phyloP scores from a whole-genome alignment of 2,797 vertebrate species.

The Enteromius unitaeniatus region DNA sequence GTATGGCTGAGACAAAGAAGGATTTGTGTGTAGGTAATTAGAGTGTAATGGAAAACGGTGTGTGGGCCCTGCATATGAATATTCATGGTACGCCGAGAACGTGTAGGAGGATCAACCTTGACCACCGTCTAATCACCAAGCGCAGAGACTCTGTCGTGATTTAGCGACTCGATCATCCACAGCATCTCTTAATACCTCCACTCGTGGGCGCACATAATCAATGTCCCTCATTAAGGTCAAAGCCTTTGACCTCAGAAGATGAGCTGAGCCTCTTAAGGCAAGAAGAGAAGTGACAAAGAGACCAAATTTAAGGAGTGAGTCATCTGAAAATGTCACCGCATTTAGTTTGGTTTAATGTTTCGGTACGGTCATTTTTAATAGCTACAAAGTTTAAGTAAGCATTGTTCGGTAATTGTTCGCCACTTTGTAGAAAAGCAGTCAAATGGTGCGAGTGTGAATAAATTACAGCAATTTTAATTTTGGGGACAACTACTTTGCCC shows the following conservation, averaged over 20 bases:
- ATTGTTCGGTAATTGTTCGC: neutral
- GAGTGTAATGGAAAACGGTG: conserved; percentile 61
- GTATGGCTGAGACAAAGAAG: conserved; percentile 29
- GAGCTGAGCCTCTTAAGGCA: conserved; percentile 65
- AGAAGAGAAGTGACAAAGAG: conserved; percentile 2
- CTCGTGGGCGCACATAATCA: conserved; percentile 79
- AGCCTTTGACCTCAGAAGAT: conserved; percentile 70
- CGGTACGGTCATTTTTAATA: neutral
- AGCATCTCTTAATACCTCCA: conserved; percentile 71
- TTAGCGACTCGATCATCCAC: conserved; percentile 73
- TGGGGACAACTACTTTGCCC: neutral
- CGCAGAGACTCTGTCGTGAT: conserved; percentile 70
- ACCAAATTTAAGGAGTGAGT: neutral
- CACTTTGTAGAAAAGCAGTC: neutral
- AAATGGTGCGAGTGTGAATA: neutral
- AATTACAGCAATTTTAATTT: neutral
- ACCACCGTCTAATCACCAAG: conserved; percentile 76
- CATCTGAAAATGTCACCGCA: neutral
- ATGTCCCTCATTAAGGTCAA: conserved; percentile 75
- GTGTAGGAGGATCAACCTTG: conserved; percentile 80
- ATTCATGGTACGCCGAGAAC: conserved; percentile 78
- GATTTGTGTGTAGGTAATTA: conserved; percentile 41
- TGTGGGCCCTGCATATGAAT: conserved; percentile 79
- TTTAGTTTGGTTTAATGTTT: neutral
- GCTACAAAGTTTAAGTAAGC: neutral